Evolutionary conservation across 2,888 invertebrate species (phyloP), one percentile per base, ranked within the genome.

Genomic region (Drosophila hamatofila): DNA sequence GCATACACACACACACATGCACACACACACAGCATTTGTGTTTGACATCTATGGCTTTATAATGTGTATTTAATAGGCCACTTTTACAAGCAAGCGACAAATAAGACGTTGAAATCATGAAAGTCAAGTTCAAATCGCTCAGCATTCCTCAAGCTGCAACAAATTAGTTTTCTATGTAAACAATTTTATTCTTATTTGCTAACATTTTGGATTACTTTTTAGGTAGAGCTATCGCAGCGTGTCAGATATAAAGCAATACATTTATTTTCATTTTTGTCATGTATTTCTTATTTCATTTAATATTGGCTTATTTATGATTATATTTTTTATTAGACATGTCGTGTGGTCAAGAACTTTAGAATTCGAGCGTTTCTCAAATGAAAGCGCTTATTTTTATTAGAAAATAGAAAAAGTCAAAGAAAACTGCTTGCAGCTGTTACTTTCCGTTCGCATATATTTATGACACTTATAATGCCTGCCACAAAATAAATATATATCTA

Each of bases 71-170:
- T 88, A 81, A 89, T 89, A 89, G 85, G 69, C 79, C 68, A 81
- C 81, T 87, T 75, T 89, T 87, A 89, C 84, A 84, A 87, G 88
- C 84, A 55, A 84, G 75, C 82, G 85, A 84, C 89, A 84, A 89
- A 84, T 84, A 84, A 81, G 88, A 54, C 64, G 79, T 70, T 75
- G 79, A 87, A 81, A 81, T 72, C 61, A 67, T 76, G 72, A 89
- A 87, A 85, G 88, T 89, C 75, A 72, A 89, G 84, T 89, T 73
- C 88, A 89, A 87, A 83, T 87, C 72, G 70, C 75, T 85, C 83
- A 63, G 71, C 63, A 72, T 63, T 55, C 35, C 25, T 11, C 33
- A 27, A 59, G 60, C 52, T 54, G 54, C 42, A 41, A 59, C 52
- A 39, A 46, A 35, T 37, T n/a, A 35, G 37, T 39, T 54, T 39